Base-by-base conservation (phyloP, 2,797 vertebrate genomes). In the Falco rusticolus region DNA sequence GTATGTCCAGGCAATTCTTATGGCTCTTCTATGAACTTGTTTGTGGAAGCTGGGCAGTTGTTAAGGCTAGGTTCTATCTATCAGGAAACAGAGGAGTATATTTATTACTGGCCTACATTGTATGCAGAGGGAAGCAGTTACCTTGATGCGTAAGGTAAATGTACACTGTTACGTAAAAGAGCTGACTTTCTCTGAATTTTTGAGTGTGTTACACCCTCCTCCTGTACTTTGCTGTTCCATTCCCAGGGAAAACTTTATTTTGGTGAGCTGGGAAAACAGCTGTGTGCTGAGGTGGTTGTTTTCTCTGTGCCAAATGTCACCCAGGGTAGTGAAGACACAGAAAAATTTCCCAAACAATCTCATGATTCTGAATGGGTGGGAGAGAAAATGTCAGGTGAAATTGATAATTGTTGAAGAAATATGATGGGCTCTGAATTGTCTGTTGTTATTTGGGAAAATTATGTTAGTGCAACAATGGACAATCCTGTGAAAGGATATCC, bases 201-300 rank as follows among this genome's bases (percentile, higher is more conserved):
- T n/a, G 21, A n/a, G 75, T 31, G 33, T 75, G 13, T 61, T 20
- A 6, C 28, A 69, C 15, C 18, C 14, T 43, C 11, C 20, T 57
- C 18, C 59, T 56, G 20, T 1, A 0, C 31, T 63, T 48, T 26
- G 6, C 31, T 71, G 9, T 59, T 77, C 37, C 25, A 1, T 29
- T 84, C 37, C 1, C 28, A 34, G 13, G 3, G 8, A 7, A 57
- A 19, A 47, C 7, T 53, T 29, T 25, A 19, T 84, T 70, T 43
- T 71, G 34, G 6, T 74, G 29, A 84, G 24, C 33, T 74, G 16
- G 26, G 39, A 28, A 56, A 70, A 33, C 33, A 56, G 37, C 28
- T 26, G 6, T 0, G 0, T 56, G 3, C 37, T 29, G 24, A 63
- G 53, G 12, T 39, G n/a, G 28, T 60, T 0, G 1, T 28, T 71